phyloP scores from a whole-genome alignment of 2,113 vertebrate genomes.

The Mus pahari region DNA sequence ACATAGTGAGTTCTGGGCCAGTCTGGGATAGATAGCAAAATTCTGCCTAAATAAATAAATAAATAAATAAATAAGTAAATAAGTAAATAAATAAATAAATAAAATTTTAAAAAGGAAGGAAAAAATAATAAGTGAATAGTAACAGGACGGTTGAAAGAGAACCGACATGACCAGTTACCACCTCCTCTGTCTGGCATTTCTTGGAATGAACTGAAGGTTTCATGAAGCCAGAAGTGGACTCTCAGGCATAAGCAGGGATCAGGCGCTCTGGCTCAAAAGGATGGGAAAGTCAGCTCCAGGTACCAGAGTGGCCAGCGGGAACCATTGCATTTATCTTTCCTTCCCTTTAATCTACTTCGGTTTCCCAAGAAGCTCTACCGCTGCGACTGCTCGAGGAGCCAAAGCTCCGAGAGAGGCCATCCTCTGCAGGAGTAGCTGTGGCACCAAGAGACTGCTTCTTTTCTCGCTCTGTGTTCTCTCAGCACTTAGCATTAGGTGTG shows the following conservation, averaged over 20 bases:
- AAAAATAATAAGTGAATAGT: background rate
- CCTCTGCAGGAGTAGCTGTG: background rate
- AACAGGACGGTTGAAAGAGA: background rate
- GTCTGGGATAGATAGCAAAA: background rate
- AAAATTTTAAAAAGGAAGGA: background rate
- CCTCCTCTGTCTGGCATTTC: background rate
- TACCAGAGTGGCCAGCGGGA: background rate
- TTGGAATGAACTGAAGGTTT: background rate
- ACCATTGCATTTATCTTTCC: background rate
- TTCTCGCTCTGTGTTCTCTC: background rate
- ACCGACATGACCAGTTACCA: background rate
- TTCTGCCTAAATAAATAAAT: background rate
- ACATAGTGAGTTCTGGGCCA: background rate
- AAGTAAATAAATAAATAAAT: background rate
- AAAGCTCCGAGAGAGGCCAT: background rate
- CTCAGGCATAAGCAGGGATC: background rate
- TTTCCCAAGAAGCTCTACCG: background rate
- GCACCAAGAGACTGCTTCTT: background rate
- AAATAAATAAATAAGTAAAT: background rate
- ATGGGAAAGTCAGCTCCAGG: background rate
- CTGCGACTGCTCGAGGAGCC: background rate
- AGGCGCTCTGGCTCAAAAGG: background rate
- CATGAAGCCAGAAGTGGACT: background rate
- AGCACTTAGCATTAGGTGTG: background rate
- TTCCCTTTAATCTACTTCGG: background rate